Evolutionary conservation across 2,797 vertebrate genomes (phyloP), one percentile per base, ranked within the genome.

Genomic region (Morus bassanus): DNA sequence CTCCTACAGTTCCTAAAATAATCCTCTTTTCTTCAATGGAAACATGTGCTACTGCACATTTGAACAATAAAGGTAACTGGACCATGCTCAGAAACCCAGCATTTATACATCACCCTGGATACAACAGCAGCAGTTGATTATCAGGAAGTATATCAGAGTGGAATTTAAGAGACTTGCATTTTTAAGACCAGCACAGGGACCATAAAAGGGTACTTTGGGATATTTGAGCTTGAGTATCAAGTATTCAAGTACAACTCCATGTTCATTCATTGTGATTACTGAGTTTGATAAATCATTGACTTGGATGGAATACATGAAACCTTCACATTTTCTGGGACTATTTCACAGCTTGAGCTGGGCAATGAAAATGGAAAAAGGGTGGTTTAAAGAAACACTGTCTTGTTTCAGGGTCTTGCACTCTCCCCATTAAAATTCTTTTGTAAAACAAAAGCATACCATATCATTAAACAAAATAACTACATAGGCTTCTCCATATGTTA

Each of bases 391-490:
- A 94, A 95, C 13, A 61, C 10, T 48, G 27, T 67, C 50, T 87
- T 95, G 28, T 81, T 97, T 95, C 50, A 96, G 61, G 72, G 82
- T 64, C 77, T 96, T 96, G 53, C 73, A 89, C 46, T 87, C 37
- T 79, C 33, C 6, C 11, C 21, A 80, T 96, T 97, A 97, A 97
- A 96, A 96, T 97, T 96, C 74, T 84, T 96, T 9, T 56, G 22
- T 69, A 83, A 96, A 96, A 96, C 54, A 96, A 95, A 96, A 85
- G 72, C 94, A 92, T 96, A 82, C 48, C 24, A 65, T 91, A 89
- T 78, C 54, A 88, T 82, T 83, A 56, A 72, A 91, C 46, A 84
- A 94, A 87, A 45, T 59, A 93, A 48, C 74, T 91, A 37, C 25
- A 24, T 37, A 67, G 72, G 12, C 23, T 85, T 46, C 67, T 85